Base-by-base conservation (phyloP, 2,113 vertebrate genomes). In the Sinocyclocheilus rhinocerous region DNA sequence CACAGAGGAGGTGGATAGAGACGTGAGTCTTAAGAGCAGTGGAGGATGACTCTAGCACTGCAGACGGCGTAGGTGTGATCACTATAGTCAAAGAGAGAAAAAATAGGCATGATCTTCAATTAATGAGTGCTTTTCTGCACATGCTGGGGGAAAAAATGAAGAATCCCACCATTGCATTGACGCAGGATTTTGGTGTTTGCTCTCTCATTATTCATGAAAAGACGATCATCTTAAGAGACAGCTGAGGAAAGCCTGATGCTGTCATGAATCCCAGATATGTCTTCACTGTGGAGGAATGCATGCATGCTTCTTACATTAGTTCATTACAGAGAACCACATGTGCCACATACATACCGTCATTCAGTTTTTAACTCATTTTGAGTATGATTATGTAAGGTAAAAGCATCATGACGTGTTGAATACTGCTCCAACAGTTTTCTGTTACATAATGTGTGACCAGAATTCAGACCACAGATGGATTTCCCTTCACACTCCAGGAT, bases 41-140 rank as follows among this genome's bases (percentile, higher is more conserved):
- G 69, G 48, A 77, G 45, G 76, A 77, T 77, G 52, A 79, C 59
- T 36, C 50, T 59, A 36, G 12, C 50, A 20, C 50, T 15, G 33
- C 77, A 80, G 77, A 80, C 77, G 24, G 77, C 77, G 77, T 80
- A 80, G 77, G 77, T 80, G 77, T 63, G 55, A 80, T 61, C 55
- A 57, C 76, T 57, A 42, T 18, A 61, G 33, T 80, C 77, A 80
- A 80, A 80, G 77, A 80, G 20, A 22, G 20, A 15, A 80, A 80
- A 80, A 61, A 61, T 80, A 80, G 26, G 5, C 55, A 15, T 4
- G 16, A 42, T 73, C 82, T 42, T 59, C 55, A 42, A 4, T 80
- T 63, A 80, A 80, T 63, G 77, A 80, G 77, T 2, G 55, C 22
- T 42, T 59, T 79, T 12, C 55, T 39, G 76, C 76, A 22, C 76